Base-by-base conservation (phyloP, 1,140 invertebrate genomes). In the Scaptomyza hsui region DNA sequence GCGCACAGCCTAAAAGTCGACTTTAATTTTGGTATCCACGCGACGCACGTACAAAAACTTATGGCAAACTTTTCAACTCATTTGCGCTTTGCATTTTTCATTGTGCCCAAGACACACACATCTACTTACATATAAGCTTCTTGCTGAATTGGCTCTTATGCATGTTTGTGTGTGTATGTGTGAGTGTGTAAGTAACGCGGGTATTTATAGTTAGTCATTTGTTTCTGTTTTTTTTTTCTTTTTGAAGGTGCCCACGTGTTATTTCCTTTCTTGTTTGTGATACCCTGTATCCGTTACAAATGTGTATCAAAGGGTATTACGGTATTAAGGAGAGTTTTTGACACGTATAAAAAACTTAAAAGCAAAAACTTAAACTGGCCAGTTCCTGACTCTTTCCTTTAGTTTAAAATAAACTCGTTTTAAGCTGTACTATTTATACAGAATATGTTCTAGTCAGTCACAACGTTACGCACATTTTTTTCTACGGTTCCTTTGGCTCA, bases 31-130 rank as follows among this genome's bases (percentile, higher is more conserved):
- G 55, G 42, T 45, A 76, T 47, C 57, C 56, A 52, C 49, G 67
- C 62, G 74, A 32, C 51, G 41, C 72, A 74, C 64, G 74, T 77
- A 75, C 65, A 16, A 39, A 45, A 80, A 86, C 79, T 78, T 83
- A 89, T 83, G 72, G 78, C 60, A 88, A 88, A 88, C 67, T 88
- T 88, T 89, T 88, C 83, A 89, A 83, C 83, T 88, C 83, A 88
- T 89, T 88, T 88, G 79, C 78, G 83, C 79, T 83, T 73, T 83
- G 75, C 69, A 83, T 89, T 89, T 88, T 73, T 86, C 78, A 82
- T 88, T 82, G 74, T 88, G 74, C 75, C 77, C 71, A 79, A 74
- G 64, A 60, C 56, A 59, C 56, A 67, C 56, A 16, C 41, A 41
- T 26, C 16, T 35, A 29, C 32, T 59, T 56, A 55, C 21, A 39